Base-by-base conservation (phyloP, 2,888 invertebrate genomes). In the Andricus quercusramuli region DNA sequence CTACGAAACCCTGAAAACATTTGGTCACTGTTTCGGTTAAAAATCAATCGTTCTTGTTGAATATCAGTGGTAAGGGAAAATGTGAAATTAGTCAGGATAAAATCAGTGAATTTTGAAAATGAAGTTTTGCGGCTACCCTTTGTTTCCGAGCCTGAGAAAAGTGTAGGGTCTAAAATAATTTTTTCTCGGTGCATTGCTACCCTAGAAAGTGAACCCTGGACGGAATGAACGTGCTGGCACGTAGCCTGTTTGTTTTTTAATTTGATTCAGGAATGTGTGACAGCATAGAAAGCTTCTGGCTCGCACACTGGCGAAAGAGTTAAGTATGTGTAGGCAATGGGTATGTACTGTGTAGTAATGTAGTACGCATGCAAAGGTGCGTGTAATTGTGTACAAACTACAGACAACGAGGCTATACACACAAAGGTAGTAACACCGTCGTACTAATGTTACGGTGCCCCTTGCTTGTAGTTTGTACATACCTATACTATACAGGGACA, bases 221-320 rank as follows among this genome's bases (percentile, higher is more conserved):
- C 25, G 74, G 56, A 56, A 64, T 59, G 74, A 32, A 78, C 64
- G 74, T 62, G 65, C 59, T 65, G 66, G 64, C 80, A 64, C 67
- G 37, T 41, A 56, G 68, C 78, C 67, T 64, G 82, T 81, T 79
- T 80, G 79, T 80, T 80, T 82, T 81, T 78, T 79, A 80, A 81
- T 82, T 68, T 68, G 79, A 82, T 81, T 79, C 78, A 82, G 80
- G 82, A 82, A 82, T 82, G 82, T 77, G 80, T 77, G 79, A 76
- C 67, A 66, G 79, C 77, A 79, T 78, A 78, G 80, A 80, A 80
- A 80, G 80, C 80, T 77, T 66, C 79, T 74, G 74, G 56, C 74
- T 25, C 47, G 32, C 74, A 74, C 74, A 70, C 70, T 47, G 47
- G 22, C 47, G 47, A 22, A 25, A 25, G 44, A 51, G 56, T 32